Percentiles rank a stretch among this genome's conserved stretches.
Evolutionary conservation across 2,113 vertebrate species (phyloP).

Genomic region (Tetrao urogallus): DNA sequence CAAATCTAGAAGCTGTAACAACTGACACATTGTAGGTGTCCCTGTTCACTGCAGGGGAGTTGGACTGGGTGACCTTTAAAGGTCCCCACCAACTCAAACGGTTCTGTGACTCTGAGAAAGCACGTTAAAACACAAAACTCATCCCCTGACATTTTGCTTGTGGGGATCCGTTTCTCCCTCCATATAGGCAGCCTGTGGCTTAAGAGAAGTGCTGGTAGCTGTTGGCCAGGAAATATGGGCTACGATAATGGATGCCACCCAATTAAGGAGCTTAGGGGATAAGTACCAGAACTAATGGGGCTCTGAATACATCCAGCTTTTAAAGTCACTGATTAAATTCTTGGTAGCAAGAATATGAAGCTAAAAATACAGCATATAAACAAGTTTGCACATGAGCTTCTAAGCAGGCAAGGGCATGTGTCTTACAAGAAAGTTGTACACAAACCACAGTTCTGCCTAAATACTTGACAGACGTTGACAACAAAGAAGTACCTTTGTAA

Average conservation of each 20-base stretch:
- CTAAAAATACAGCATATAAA: rapidly evolving
- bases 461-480: rapidly evolving
- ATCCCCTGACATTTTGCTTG: neutral
- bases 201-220: neutral
- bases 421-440: neutral
- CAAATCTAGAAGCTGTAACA: neutral
- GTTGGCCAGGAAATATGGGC: neutral
- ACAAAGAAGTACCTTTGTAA: neutral
- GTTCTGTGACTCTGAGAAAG: neutral
- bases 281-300: neutral
- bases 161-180: neutral
- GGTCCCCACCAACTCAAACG: neutral
- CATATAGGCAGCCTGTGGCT: neutral
- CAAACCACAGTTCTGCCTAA: neutral
- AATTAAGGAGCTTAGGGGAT: neutral
- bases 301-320: neutral
- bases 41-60: neutral
- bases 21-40: too few relatives aligned
- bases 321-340: neutral
- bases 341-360: rapidly evolving
- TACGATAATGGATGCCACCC: neutral
- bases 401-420: neutral
- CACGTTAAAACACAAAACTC: neutral
- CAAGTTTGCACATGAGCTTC: neutral
- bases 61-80: neutral